A percentile compares a stretch with the other conserved stretches of the same genome.
phyloP scores from a whole-genome alignment of 2,797 vertebrate genomes.

The Otus scops region DNA sequence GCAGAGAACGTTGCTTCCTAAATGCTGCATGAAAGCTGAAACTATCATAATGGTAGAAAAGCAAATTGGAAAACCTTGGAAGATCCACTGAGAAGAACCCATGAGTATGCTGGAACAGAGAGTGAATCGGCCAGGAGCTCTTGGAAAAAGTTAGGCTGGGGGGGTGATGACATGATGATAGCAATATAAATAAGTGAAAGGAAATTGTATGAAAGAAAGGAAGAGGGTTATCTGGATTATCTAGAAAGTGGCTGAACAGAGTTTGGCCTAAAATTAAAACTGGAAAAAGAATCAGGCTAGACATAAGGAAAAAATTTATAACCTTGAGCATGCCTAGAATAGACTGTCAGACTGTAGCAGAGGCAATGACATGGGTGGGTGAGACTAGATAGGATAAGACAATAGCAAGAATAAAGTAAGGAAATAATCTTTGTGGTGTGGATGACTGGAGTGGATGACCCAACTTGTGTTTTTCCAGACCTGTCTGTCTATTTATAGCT shows the following conservation, averaged over 20 bases:
- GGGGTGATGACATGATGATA: conserved; percentile 33
- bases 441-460: neutral
- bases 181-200: conserved; percentile 57
- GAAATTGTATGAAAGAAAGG: conserved; percentile 66
- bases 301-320: conserved; percentile 13
- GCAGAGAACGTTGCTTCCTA: neutral
- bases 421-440: conserved; percentile 9
- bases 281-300: conserved; percentile 52
- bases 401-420: conserved; percentile 32
- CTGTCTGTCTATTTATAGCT: neutral
- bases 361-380: conserved; percentile 40
- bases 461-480: neutral
- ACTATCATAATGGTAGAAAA: neutral
- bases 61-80: neutral
- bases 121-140: neutral
- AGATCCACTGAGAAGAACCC: neutral
- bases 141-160: conserved; percentile 7
- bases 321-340: conserved; percentile 28
- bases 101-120: neutral
- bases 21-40: neutral
- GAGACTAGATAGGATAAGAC: conserved; percentile 56
- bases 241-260: conserved; percentile 39
- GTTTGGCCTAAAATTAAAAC: conserved; percentile 60
- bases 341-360: neutral
- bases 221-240: conserved; percentile 60